Percentiles rank a stretch among this genome's conserved stretches.
These are phyloP conservation scores for Adrianichthys oophorus DNA, from an alignment of 2,797 vertebrate species.

Conservation along the genomic window DNA sequence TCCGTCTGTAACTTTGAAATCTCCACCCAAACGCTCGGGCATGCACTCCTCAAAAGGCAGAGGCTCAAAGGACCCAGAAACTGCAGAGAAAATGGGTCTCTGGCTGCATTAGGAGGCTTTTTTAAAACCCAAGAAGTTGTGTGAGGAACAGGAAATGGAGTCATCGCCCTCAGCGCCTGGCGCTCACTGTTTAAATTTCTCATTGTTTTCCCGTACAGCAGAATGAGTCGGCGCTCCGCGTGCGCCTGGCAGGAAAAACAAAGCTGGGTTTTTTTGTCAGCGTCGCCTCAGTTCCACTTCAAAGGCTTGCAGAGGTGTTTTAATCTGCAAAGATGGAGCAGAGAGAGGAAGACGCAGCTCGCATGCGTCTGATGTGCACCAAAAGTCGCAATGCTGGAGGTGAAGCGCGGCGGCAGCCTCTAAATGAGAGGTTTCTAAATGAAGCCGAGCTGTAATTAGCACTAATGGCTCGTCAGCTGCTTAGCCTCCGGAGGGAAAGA, in stretches of 20 bases:
- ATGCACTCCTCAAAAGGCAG: constrained; percentile 44
- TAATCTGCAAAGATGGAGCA: constrained; percentile 56
- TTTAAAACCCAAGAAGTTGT: constrained; percentile 50
- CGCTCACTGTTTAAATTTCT: constrained; percentile 31
- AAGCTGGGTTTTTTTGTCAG: constrained; percentile 34
- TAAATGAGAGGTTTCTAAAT: constrained; percentile 75
- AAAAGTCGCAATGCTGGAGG: constrained; percentile 62
- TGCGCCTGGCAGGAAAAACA: constrained; percentile 45
- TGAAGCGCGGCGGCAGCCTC: constrained; percentile 58
- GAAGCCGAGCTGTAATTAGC: constrained; percentile 79
- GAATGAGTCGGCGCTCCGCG: constrained; percentile 24
- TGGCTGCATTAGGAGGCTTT: constrained; percentile 56
- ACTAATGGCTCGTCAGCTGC: constrained; percentile 73
- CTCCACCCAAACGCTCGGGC: constrained; percentile 29
- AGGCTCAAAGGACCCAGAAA: constrained; percentile 44
- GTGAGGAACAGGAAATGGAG: constrained; percentile 47
- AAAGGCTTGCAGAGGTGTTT: constrained; percentile 56
- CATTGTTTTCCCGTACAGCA: constrained; percentile 47
- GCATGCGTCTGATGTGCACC: constrained; percentile 43
- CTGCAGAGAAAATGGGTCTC: constrained; percentile 63
- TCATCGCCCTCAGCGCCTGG: constrained; percentile 35
- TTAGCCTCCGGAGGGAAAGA: constrained; percentile 59
- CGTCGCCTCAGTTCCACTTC: constrained; percentile 47
- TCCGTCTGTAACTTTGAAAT: constrained; percentile 52
- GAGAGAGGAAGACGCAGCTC: constrained; percentile 34